Percentiles rank a stretch among this genome's conserved stretches.
phyloP scores from a whole-genome alignment of 2,797 vertebrate species.

The Staurois parvus region DNA sequence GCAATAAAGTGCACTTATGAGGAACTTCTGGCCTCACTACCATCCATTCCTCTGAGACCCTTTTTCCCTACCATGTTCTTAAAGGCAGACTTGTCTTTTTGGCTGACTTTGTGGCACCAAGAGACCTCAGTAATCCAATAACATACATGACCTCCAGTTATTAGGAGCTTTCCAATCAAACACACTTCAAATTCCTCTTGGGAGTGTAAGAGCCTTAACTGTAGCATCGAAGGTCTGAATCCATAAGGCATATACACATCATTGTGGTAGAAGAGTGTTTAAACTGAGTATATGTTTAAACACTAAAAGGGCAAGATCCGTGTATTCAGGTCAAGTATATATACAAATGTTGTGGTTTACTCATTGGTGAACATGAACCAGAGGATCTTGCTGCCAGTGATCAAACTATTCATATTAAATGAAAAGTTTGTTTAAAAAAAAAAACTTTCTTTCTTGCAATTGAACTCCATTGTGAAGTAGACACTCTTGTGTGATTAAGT shows the following conservation, averaged over 20 bases:
- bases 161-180: conserved; percentile 43
- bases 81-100: background rate
- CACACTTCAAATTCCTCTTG: conserved; percentile 7
- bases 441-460: background rate
- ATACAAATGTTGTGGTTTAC: conserved; percentile 31
- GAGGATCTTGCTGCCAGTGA: background rate
- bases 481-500: too few species aligned
- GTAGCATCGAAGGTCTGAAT: conserved; percentile 8
- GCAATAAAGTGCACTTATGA: conserved; percentile 54
- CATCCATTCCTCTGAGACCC: background rate
- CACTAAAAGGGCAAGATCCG: conserved; percentile 9
- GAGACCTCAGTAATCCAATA: background rate
- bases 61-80: conserved; percentile 37
- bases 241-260: background rate
- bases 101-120: conserved; percentile 13
- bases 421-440: background rate
- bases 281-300: conserved; percentile 14
- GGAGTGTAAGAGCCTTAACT: conserved; percentile 35
- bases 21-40: conserved; percentile 62
- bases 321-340: conserved; percentile 36
- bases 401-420: conserved; percentile 33
- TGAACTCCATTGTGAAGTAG: background rate
- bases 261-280: conserved; percentile 4
- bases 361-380: conserved; percentile 13
- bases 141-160: background rate